A percentile compares a stretch with the other conserved stretches of the same genome.
Conservation (phyloP, 2,888 invertebrate genomes). For the Metallyticus violacea region DNA sequence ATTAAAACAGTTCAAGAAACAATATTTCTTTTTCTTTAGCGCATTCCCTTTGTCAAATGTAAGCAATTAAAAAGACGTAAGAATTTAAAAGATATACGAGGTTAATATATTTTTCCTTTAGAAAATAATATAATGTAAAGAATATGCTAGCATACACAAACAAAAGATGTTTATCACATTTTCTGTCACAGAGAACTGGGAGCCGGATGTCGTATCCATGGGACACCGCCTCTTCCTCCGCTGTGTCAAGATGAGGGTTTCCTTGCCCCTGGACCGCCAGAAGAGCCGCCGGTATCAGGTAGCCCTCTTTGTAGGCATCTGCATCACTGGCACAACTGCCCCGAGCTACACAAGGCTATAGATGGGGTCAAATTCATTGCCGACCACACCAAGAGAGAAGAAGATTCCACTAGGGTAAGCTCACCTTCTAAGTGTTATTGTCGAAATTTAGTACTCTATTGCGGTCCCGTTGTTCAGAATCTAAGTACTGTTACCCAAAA, state of each 20-base stretch:
- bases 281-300: slow-evolving; percentile 48
- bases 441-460: too few relatives aligned
- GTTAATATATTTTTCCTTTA: too few relatives aligned
- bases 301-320: slow-evolving; percentile 60
- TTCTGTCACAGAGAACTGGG: slow-evolving; percentile 50
- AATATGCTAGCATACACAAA: too few relatives aligned
- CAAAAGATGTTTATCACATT: too few relatives aligned
- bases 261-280: background rate
- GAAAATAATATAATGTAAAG: too few relatives aligned
- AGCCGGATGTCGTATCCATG: slow-evolving; percentile 56
- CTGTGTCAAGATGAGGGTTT: slow-evolving; percentile 29
- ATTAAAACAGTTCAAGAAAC: too few relatives aligned
- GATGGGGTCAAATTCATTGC: slow-evolving; percentile 91
- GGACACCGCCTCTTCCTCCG: slow-evolving; percentile 45
- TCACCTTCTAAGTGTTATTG: background rate
- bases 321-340: slow-evolving; percentile 84
- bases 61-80: too few relatives aligned
- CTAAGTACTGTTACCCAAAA: too few relatives aligned
- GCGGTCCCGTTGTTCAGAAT: too few relatives aligned
- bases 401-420: slow-evolving; percentile 84
- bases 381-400: slow-evolving; percentile 87
- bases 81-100: too few relatives aligned
- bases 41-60: too few relatives aligned
- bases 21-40: too few relatives aligned
- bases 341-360: slow-evolving; percentile 88